Evolutionary conservation across 2,888 invertebrate genomes (phyloP), one percentile per base, ranked within the genome.

Genomic region (Cartodere bifasciata): DNA sequence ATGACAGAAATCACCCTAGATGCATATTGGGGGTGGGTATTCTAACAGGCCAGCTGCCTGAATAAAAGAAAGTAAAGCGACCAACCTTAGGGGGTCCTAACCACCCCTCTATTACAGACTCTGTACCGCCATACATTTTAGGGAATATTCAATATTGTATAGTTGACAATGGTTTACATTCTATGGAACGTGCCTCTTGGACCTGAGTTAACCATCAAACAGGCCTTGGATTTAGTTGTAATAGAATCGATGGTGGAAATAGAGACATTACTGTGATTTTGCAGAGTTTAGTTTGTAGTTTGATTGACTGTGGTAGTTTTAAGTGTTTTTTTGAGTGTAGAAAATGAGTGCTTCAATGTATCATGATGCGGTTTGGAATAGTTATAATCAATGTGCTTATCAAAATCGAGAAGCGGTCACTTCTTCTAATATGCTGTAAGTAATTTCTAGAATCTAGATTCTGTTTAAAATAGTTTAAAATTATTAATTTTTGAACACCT

Each of bases 81-180:
- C 54, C 50, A 55, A 55, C 56, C 52, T 52, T 52, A 55, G 57
- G 58, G 60, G 58, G 54, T 52, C 46, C 46, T 47, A 46, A 56
- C 55, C 58, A 57, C 58, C 56, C 56, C 53, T 53, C 53, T 51
- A 40, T 36, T 32, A 37, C 16, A 10, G 5, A 13, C 12, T 9
- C 32, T 51, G 41, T 39, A 41, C 42, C 37, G 42, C 43, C n/a
- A n/a, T n/a, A n/a, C n/a, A n/a, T 50, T 55, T 53, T 51, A 49
- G 50, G 50, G 52, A 52, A 53, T 50, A n/a, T n/a, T n/a, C n/a
- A n/a, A n/a, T n/a, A n/a, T n/a, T n/a, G n/a, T n/a, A 54, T 51
- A 55, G 55, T 56, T 57, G 57, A 59, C 60, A 60, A 53, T 59
- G 57, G 58, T 53, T 48, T 55, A 53, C 58, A 58, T 58, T 58